Base-by-base conservation (phyloP, 1,140 invertebrate species). In the Phymorhynchus buccinoides region DNA sequence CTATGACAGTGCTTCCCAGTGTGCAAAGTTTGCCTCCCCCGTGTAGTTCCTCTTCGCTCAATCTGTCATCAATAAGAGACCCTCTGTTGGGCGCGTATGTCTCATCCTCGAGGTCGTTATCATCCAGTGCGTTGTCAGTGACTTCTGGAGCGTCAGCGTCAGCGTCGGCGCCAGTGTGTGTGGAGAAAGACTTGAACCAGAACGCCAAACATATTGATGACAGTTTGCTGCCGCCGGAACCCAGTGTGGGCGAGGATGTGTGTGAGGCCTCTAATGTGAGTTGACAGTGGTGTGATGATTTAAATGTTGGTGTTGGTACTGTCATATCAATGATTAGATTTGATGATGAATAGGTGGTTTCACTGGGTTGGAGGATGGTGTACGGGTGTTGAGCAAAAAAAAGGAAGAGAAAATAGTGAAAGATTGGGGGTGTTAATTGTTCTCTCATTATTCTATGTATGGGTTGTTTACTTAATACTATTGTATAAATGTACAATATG, bases 181-280 rank as follows among this genome's bases (percentile, higher is more conserved):
- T 30, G 39, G 62, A 71, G 27, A 83, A 41, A 37, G 81, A 83
- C 56, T 35, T 68, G 52, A 82, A 82, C 66, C 81, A 83, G 39
- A 83, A 71, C 41, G 81, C 81, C 44, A 83, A 83, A 18, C 42
- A 37, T 39, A 27, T 75, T 39, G 35, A 75, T 16, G 35, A 37
- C 37, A 16, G 35, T 30, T 41, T 27, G 37, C 73, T 75, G 73
- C 9, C 30, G 7, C 9, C 35, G 37, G 37, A 27, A n/a, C n/a
- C 44, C 3, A 3, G 78, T 32, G 78, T 27, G 18, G 80, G 32
- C 16, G 80, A 81, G 52, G 80, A 81, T 62, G 81, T 41, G 1
- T 71, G 62, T 44, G 81, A 83, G 0, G 41, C 37, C 3, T 44
- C 56, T 9, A 83, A 44, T 44, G 81, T 83, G 41, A 68, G 81